Base-by-base conservation (phyloP, 2,888 invertebrate genomes). In the Lasioglossum leucozonium region DNA sequence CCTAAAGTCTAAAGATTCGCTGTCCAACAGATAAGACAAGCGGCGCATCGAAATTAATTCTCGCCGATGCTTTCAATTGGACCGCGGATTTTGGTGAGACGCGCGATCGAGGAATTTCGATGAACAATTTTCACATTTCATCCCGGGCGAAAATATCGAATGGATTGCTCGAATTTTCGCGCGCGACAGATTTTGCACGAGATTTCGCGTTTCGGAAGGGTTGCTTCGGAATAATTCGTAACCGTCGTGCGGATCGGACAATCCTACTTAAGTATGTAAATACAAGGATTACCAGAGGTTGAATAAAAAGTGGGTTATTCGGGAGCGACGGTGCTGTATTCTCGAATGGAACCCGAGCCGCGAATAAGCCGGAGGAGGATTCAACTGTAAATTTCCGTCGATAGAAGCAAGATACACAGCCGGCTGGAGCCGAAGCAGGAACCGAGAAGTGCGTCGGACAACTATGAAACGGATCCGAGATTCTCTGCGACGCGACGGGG, bases 401-500 rank as follows among this genome's bases (percentile, higher is more conserved):
- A 65, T 65, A 18, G 30, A 22, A 67, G 67, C 22, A 65, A 34
- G 65, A 34, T 65, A 65, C 65, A 65, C 65, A 34, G 18, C 51
- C 51, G 34, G 8, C 65, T 51, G 22, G 51, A 34, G 65, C 16
- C 18, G 65, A 34, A 18, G 30, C 65, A 34, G 34, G 65, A 65
- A 65, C 37, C 8, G 18, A 37, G 67, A 22, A 67, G 37, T 67
- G 37, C 37, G 37, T 67, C 37, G 67, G 47, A 67, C n/a, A 51
- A 51, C 22, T 72, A 22, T 30, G 10, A 42, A 67, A 16, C 34
- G 42, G 26, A 26, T 26, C 6, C 16, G 11, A 40, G 72, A 81
- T 78, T 81, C 72, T 34, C n/a, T 34, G 18, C 47, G 71, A 40
- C n/a, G 16, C 47, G 71, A 40, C n/a, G 16, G 47, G 16, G 16